These are phyloP conservation scores for Smutsia gigantea DNA, from an alignment of 2,797 vertebrate species.

Conservation along the genomic window DNA sequence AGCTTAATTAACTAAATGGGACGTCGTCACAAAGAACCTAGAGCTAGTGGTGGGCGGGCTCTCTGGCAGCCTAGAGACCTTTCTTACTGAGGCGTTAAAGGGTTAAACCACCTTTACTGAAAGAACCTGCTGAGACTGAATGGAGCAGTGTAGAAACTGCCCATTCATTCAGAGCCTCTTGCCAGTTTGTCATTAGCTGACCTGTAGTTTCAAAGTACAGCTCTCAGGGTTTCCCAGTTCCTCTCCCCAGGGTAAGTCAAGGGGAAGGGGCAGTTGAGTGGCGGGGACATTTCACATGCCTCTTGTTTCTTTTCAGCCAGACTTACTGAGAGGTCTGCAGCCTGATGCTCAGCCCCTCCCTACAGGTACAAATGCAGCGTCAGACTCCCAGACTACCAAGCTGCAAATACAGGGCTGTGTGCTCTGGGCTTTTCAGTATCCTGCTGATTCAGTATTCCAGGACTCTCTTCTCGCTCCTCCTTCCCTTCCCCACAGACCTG, in stretches of 20 bases:
- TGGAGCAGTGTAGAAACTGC: conserved; percentile 25
- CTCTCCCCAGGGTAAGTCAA: neutral
- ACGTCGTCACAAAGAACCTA: conserved; percentile 50
- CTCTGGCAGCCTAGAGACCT: neutral
- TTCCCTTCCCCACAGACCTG: neutral
- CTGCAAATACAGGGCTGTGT: neutral
- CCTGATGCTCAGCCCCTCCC: neutral
- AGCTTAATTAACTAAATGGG: conserved; percentile 62
- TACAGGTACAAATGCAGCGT: neutral
- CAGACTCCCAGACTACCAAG: neutral
- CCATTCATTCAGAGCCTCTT: conserved; percentile 51
- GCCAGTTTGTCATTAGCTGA: conserved; percentile 51
- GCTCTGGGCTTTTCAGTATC: neutral
- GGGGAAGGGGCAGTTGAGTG: neutral
- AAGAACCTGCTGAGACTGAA: conserved; percentile 47
- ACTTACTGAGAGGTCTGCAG: neutral
- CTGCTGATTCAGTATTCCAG: neutral
- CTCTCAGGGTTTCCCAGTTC: conserved; percentile 45
- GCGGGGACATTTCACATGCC: neutral
- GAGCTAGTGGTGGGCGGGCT: neutral
- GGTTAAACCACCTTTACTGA: conserved; percentile 56
- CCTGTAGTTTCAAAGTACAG: conserved; percentile 42
- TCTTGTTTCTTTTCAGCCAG: neutral
- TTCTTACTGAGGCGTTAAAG: conserved; percentile 53
- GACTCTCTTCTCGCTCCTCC: neutral